These are phyloP conservation scores for Hermetia illucens DNA, from an alignment of 1,140 invertebrate genomes.

Conservation along the genomic window DNA sequence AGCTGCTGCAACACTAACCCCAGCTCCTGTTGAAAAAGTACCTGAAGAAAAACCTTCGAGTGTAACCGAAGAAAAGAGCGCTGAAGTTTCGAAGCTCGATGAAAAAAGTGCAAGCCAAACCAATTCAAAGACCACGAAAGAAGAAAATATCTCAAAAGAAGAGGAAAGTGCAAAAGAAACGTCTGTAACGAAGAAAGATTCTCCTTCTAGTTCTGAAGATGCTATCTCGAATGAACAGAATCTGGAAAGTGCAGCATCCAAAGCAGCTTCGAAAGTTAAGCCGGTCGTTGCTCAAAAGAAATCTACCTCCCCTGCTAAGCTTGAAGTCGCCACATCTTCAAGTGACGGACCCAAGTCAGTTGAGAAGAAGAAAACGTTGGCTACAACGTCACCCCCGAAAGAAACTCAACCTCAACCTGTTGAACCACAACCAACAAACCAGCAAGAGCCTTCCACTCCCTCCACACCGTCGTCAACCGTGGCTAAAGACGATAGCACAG, in stretches of 20 bases:
- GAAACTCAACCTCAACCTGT: neutral
- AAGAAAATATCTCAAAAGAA: neutral
- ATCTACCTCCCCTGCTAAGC: no score
- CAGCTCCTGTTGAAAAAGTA: neutral
- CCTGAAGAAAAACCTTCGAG: neutral
- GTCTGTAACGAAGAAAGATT: neutral
- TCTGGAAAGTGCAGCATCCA: no score
- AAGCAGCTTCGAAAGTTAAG: no score
- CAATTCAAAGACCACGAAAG: neutral
- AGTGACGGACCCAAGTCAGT: conserved; percentile 1
- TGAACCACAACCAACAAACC: conserved; percentile 1
- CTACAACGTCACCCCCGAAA: neutral
- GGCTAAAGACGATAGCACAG: neutral
- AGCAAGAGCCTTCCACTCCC: conserved; percentile 2
- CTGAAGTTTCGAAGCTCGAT: neutral
- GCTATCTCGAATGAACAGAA: conserved; percentile 1
- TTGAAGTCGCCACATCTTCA: conserved; percentile 1
- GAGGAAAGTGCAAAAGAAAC: neutral
- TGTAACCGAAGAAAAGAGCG: neutral
- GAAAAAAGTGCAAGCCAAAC: neutral
- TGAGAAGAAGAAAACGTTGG: conserved; percentile 1
- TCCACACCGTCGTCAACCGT: neutral
- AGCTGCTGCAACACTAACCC: neutral
- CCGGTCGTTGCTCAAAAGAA: no score
- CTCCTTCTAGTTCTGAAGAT: no score